Percentiles rank a stretch among this genome's conserved stretches.
These are phyloP conservation scores for Drepana falcataria DNA, from an alignment of 2,888 invertebrate species.

Conservation along the genomic window DNA sequence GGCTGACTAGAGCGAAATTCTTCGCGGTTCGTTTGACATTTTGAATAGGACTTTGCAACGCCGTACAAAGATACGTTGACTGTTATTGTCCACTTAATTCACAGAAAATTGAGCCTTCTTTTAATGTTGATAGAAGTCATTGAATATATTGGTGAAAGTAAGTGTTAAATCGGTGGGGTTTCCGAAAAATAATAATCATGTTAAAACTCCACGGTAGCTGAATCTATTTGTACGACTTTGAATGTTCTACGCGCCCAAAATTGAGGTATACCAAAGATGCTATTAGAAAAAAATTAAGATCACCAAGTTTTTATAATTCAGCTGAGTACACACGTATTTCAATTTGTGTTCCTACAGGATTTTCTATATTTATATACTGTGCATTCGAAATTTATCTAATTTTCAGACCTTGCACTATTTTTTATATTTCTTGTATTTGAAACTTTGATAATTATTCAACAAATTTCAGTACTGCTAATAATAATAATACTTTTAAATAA, in stretches of 20 bases:
- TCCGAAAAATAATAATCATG: conserved; percentile 53
- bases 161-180: conserved; percentile 14
- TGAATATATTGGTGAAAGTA: not conserved
- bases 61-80: conserved; percentile 21
- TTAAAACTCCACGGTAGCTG: conserved; percentile 64
- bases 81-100: not conserved
- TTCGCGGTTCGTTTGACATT: conserved; percentile 65
- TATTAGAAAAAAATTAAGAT: not conserved
- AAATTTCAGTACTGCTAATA: no score
- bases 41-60: conserved; percentile 53
- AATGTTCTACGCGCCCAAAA: conserved; percentile 21
- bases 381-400: no score
- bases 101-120: conserved; percentile 24
- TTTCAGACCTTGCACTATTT: no score
- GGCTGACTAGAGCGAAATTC: conserved; percentile 53
- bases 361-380: no score
- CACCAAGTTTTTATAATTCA: not conserved
- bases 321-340: not conserved
- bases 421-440: no score
- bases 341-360: no score
- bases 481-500: no score
- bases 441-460: no score
- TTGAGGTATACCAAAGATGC: conserved; percentile 20
- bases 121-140: conserved; percentile 8
- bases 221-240: conserved; percentile 48